Conservation (phyloP, 2,797 vertebrate species). For the Lepus townsendii region DNA sequence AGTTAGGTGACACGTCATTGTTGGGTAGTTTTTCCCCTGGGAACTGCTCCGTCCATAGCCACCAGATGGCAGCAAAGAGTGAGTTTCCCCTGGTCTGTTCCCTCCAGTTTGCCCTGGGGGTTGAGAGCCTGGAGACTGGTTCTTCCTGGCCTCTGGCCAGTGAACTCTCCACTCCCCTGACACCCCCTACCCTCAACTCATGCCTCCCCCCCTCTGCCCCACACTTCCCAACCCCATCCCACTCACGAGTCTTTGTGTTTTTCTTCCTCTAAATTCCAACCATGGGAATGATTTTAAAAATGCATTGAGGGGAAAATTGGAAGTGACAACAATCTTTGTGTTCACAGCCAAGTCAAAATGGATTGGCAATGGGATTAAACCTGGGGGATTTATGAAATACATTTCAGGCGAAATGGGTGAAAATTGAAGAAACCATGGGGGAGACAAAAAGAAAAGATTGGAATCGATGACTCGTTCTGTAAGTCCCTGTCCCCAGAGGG, state of each 20-base stretch:
- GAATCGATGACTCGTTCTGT: conserved; percentile 36
- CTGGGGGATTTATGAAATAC: conserved; percentile 16
- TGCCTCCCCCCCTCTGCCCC: too few relatives aligned
- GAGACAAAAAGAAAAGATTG: conserved; percentile 51
- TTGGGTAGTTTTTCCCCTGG: background rate
- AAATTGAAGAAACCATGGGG: background rate
- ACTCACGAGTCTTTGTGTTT: background rate
- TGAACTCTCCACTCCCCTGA: background rate
- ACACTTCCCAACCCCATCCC: background rate
- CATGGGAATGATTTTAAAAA: conserved; percentile 26
- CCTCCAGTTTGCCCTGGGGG: background rate
- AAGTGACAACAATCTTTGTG: conserved; percentile 46
- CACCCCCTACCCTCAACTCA: background rate
- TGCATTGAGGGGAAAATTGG: conserved; percentile 21
- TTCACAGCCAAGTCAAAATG: conserved; percentile 50
- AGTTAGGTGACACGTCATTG: background rate
- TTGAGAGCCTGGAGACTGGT: background rate
- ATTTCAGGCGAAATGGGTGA: conserved; percentile 29
- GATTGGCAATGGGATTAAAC: conserved; percentile 11
- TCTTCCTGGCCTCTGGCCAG: background rate
- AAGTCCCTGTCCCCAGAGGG: background rate
- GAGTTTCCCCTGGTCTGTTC: conserved; percentile 57
- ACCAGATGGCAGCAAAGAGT: conserved; percentile 84
- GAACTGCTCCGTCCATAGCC: conserved; percentile 15
- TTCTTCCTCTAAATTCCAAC: background rate